phyloP scores from a whole-genome alignment of 2,797 vertebrate species.

The Malurus splendens region DNA sequence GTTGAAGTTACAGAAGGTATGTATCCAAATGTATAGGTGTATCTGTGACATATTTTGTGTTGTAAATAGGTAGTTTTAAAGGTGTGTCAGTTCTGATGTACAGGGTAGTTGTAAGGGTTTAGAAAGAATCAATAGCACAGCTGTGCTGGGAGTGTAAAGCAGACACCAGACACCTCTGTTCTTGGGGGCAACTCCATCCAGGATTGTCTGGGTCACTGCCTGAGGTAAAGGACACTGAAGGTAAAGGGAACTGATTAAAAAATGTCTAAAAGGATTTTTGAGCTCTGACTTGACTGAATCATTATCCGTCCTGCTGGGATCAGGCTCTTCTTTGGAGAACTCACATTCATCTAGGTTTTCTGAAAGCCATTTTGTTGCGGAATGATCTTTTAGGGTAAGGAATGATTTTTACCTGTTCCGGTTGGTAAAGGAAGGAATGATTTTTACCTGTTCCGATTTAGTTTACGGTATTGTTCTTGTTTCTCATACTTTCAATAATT shows the following conservation, averaged over 20 bases:
- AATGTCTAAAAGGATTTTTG: not conserved
- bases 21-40: not conserved
- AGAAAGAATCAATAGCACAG: not conserved
- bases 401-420: not conserved
- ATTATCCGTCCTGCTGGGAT: not conserved
- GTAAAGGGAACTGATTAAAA: not conserved
- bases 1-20: not conserved
- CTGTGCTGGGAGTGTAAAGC: not conserved
- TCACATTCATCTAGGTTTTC: not conserved
- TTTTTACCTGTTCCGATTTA: not conserved
- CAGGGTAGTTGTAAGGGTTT: not conserved
- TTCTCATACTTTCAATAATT: not conserved
- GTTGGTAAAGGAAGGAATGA: not conserved
- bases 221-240: not conserved
- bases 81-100: accelerated
- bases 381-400: not conserved
- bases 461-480: not conserved
- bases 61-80: not conserved
- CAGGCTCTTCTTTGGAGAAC: not conserved
- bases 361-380: not conserved
- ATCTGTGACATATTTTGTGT: not conserved
- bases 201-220: not conserved
- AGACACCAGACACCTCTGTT: not conserved
- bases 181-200: not conserved
- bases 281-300: not conserved